These are phyloP conservation scores for Scortum barcoo DNA, from an alignment of 2,113 vertebrate genomes.

Conservation along the genomic window DNA sequence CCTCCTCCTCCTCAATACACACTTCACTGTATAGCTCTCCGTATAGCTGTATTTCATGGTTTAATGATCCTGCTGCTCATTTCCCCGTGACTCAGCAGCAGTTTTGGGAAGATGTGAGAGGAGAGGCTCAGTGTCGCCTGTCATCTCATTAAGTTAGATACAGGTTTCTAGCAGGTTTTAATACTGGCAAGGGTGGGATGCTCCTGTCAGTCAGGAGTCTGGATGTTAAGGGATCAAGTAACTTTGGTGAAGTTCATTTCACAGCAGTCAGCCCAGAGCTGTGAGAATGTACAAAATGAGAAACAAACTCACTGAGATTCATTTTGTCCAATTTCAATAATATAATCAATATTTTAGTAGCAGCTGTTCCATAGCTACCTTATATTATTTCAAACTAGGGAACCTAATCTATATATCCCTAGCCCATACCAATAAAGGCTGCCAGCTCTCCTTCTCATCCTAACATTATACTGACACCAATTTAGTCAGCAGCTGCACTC, in stretches of 20 bases:
- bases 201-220: constrained; percentile 42
- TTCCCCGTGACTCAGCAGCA: constrained; percentile 67
- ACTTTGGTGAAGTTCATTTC: constrained; percentile 39
- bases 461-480: constrained; percentile 53
- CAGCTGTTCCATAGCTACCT: background rate
- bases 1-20: constrained; percentile 8
- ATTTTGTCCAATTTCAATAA: constrained; percentile 6
- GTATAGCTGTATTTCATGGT: constrained; percentile 57
- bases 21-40: constrained; percentile 15
- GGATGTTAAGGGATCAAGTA: constrained; percentile 21
- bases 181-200: constrained; percentile 14
- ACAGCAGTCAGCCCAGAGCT: background rate
- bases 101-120: constrained; percentile 47
- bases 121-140: constrained; percentile 32
- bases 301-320: background rate
- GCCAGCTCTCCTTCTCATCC: constrained; percentile 1
- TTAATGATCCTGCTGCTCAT: constrained; percentile 48
- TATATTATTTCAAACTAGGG: constrained; percentile 17
- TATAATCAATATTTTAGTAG: constrained; percentile 34
- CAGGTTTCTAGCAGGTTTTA: constrained; percentile 38
- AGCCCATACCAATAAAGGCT: constrained; percentile 11
- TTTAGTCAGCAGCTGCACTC: constrained; percentile 45
- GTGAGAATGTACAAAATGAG: background rate
- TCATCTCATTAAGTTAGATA: constrained; percentile 58
- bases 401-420: background rate